Evolutionary conservation across 2,797 vertebrate genomes (phyloP).

Genomic region (Mormyrops attenuatus): DNA sequence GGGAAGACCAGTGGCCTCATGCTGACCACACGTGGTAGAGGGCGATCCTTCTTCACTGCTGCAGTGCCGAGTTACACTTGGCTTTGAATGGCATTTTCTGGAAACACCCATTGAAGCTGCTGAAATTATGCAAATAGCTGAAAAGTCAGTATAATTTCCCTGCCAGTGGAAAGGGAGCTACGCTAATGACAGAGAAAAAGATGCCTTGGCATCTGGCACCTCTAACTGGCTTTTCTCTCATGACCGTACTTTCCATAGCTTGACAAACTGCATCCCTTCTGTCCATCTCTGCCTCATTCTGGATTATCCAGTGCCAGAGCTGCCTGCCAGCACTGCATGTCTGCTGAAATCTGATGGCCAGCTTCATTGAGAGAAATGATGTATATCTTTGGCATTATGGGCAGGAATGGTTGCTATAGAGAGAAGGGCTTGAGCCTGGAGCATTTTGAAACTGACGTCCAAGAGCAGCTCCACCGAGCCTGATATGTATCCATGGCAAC

Average conservation of each 20-base stretch:
- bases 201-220: not conserved
- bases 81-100: not conserved
- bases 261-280: conserved; percentile 23
- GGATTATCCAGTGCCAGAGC: conserved; percentile 19
- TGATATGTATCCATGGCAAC: not conserved
- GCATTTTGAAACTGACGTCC: not conserved
- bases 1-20: conserved; percentile 24
- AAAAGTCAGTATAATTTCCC: not conserved
- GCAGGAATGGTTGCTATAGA: not conserved
- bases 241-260: conserved; percentile 16
- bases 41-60: not conserved
- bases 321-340: conserved; percentile 37
- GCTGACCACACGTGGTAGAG: conserved; percentile 27
- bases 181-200: not conserved
- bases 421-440: not conserved
- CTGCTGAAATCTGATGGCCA: conserved; percentile 1
- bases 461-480: not conserved
- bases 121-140: not conserved
- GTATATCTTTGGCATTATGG: not conserved
- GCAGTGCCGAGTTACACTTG: not conserved
- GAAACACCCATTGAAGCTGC: not conserved
- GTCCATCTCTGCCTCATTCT: conserved; percentile 26
- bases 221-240: not conserved
- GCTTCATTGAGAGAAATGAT: conserved; percentile 10
- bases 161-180: not conserved